Conservation (phyloP, 2,888 invertebrate species). For the Pimpla rufipes region DNA sequence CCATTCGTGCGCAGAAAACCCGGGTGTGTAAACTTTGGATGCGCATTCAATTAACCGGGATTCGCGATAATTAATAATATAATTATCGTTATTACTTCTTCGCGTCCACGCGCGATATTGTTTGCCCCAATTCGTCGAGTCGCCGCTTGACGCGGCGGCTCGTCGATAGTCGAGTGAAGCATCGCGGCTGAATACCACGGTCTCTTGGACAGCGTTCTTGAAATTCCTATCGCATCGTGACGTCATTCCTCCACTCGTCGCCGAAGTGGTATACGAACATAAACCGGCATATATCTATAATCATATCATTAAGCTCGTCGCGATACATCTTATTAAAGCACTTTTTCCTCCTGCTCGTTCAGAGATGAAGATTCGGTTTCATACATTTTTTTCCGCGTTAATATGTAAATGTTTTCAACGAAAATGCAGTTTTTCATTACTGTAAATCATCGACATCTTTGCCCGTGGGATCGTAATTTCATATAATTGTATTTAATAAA, state of each 20-base stretch:
- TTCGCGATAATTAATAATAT: background rate
- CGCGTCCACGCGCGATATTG: background rate
- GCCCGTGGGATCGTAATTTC: too few relatives aligned
- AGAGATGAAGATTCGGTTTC: background rate
- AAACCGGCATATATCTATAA: background rate
- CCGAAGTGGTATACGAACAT: background rate
- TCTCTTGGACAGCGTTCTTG: slow-evolving; percentile 15
- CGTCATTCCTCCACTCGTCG: slow-evolving; percentile 3
- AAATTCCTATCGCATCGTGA: slow-evolving; percentile 19
- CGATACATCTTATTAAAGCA: background rate
- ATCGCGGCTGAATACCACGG: background rate
- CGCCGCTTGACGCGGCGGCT: background rate
- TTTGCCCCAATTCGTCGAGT: slow-evolving; percentile 17
- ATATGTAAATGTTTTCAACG: background rate
- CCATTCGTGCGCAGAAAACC: too few relatives aligned
- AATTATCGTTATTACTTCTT: background rate
- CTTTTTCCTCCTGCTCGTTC: background rate
- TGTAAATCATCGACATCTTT: too few relatives aligned
- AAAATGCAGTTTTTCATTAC: background rate
- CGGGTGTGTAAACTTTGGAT: too few relatives aligned
- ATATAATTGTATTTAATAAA: too few relatives aligned
- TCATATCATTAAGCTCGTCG: background rate
- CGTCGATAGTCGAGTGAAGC: slow-evolving; percentile 25
- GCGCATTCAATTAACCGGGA: background rate
- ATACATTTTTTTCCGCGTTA: background rate